Evolutionary conservation across 2,888 invertebrate genomes (phyloP).

Genomic region (Shargacucullia verbasci): DNA sequence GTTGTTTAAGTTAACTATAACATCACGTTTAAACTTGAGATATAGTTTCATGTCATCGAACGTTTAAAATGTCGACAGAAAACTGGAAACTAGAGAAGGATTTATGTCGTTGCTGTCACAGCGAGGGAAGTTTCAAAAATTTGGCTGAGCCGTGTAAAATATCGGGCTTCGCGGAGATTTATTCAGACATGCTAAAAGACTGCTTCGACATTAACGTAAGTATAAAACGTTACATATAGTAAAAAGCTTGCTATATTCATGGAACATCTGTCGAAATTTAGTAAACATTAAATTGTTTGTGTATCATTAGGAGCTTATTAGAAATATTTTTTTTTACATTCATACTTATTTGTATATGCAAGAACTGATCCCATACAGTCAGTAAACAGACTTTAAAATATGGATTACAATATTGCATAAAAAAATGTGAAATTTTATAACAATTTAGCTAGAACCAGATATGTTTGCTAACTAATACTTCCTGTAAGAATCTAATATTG

Average conservation of each 20-base stretch:
- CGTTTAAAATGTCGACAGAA: conserved; percentile 66
- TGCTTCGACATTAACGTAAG: conserved; percentile 73
- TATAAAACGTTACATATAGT: conserved; percentile 13
- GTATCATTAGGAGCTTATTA: conserved; percentile 10
- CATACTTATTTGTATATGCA: no score
- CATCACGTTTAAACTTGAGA: background rate
- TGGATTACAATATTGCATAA: no score
- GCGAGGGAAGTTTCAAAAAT: conserved; percentile 73
- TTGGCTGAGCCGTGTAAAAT: conserved; percentile 62
- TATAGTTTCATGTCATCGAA: conserved; percentile 27
- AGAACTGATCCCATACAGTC: no score
- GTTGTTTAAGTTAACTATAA: background rate
- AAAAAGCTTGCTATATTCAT: background rate
- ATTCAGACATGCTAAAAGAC: conserved; percentile 71
- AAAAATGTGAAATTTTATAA: no score
- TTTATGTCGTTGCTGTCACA: conserved; percentile 80
- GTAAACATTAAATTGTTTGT: conserved; percentile 10
- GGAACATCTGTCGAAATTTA: background rate
- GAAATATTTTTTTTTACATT: no score
- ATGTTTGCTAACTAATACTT: no score
- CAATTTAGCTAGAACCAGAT: no score
- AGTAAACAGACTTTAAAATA: no score
- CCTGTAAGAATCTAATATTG: no score
- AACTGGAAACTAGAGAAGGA: conserved; percentile 71
- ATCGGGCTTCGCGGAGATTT: conserved; percentile 64